These are phyloP conservation scores for Pedetes capensis DNA, from an alignment of 2,113 vertebrate genomes.

Conservation along the genomic window DNA sequence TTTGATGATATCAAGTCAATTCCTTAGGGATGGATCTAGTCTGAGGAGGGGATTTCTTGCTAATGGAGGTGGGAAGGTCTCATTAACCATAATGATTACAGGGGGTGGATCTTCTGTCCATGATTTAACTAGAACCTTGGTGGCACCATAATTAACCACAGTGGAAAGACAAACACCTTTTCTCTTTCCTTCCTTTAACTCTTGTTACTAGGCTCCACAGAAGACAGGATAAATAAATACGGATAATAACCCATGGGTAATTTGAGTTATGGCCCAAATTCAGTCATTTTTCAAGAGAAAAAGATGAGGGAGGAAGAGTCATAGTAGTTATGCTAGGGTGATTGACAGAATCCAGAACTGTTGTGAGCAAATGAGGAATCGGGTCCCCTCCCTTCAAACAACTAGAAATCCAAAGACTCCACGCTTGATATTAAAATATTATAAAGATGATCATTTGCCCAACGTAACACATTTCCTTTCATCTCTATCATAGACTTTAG, in stretches of 20 bases:
- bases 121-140: background rate
- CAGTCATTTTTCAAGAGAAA: background rate
- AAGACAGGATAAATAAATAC: background rate
- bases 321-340: background rate
- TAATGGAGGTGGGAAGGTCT: too few species aligned
- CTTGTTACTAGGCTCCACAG: background rate
- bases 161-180: background rate
- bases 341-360: background rate
- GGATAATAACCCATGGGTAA: background rate
- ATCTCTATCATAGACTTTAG: background rate
- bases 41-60: too few species aligned
- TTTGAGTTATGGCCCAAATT: background rate
- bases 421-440: background rate
- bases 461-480: background rate
- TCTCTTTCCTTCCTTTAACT: background rate
- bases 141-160: background rate
- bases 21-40: background rate
- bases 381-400: background rate
- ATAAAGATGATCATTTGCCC: background rate
- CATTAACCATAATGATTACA: too few species aligned
- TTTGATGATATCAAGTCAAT: background rate
- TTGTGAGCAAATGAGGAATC: background rate
- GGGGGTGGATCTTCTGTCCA: background rate
- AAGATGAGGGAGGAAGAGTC: background rate
- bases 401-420: background rate